These are phyloP conservation scores for Zosterops japonicus DNA, from an alignment of 2,113 vertebrate genomes.

Conservation along the genomic window DNA sequence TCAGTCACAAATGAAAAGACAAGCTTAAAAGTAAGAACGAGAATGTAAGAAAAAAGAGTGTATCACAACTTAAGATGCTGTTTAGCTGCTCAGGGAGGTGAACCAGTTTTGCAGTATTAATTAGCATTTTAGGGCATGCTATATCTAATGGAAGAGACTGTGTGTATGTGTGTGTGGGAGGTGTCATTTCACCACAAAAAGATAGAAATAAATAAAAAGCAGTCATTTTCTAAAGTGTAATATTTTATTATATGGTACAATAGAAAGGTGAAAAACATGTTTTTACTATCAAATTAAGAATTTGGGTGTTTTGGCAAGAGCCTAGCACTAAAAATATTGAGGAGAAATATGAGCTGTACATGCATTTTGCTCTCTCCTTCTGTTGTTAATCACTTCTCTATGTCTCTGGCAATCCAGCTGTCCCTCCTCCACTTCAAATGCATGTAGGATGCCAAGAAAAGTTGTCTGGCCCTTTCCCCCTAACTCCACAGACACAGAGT, in stretches of 20 bases:
- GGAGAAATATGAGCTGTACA: not conserved
- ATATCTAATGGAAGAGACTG: not conserved
- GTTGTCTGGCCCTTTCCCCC: not conserved
- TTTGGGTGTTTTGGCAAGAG: not conserved
- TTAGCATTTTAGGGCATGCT: conserved; percentile 34
- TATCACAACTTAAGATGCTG: not conserved
- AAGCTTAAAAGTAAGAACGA: not conserved
- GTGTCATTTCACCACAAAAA: not conserved
- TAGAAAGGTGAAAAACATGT: not conserved
- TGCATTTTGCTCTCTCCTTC: not conserved
- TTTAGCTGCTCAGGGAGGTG: not conserved
- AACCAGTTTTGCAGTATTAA: conserved; percentile 18
- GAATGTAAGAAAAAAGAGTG: not conserved
- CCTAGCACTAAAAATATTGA: not conserved
- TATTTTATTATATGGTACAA: not conserved
- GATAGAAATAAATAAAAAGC: not conserved
- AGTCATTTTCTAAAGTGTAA: not conserved
- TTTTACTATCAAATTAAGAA: not conserved
- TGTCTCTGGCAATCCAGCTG: not conserved
- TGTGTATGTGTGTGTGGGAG: not conserved
- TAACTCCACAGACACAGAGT: not conserved
- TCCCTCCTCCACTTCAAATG: not conserved
- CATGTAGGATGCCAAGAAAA: not conserved
- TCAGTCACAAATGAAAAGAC: not conserved
- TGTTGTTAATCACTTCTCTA: not conserved